Conservation (phyloP, 2,888 invertebrate genomes). For the Lysandra coridon region DNA sequence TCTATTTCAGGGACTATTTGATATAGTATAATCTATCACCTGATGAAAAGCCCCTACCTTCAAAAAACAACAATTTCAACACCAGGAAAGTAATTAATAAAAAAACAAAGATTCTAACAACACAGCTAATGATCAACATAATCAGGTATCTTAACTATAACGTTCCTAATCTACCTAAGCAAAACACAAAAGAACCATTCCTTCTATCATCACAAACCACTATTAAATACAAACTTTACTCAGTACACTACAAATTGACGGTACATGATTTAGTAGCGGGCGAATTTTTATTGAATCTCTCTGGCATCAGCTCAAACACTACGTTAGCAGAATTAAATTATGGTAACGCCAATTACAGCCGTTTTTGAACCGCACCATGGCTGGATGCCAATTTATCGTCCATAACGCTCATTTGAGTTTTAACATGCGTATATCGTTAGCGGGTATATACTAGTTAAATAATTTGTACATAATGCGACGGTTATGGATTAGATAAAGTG, state of each 20-base stretch:
- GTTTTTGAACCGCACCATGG: slow-evolving; percentile 72
- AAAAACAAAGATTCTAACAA: too few species aligned
- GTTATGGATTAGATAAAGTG: background rate
- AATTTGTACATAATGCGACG: slow-evolving; percentile 36
- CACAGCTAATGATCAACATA: too few species aligned
- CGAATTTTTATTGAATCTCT: slow-evolving; percentile 70
- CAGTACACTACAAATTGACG: slow-evolving; percentile 52
- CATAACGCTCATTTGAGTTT: slow-evolving; percentile 48
- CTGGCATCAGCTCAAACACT: slow-evolving; percentile 75
- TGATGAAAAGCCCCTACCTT: too few species aligned
- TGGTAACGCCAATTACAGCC: slow-evolving; percentile 72
- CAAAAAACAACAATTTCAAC: too few species aligned
- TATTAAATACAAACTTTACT: slow-evolving; percentile 30
- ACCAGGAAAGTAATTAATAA: too few species aligned
- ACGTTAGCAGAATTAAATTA: slow-evolving; percentile 75
- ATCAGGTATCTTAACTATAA: too few species aligned
- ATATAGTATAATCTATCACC: too few species aligned
- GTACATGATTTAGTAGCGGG: slow-evolving; percentile 50
- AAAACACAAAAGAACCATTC: too few species aligned
- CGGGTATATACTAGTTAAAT: slow-evolving; percentile 41
- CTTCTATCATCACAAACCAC: background rate
- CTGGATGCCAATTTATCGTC: slow-evolving; percentile 69
- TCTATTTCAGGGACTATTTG: too few species aligned
- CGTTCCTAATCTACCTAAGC: too few species aligned
- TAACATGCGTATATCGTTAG: slow-evolving; percentile 38